These are phyloP conservation scores for Rhea americana DNA, from an alignment of 2,113 vertebrate species.

Conservation along the genomic window DNA sequence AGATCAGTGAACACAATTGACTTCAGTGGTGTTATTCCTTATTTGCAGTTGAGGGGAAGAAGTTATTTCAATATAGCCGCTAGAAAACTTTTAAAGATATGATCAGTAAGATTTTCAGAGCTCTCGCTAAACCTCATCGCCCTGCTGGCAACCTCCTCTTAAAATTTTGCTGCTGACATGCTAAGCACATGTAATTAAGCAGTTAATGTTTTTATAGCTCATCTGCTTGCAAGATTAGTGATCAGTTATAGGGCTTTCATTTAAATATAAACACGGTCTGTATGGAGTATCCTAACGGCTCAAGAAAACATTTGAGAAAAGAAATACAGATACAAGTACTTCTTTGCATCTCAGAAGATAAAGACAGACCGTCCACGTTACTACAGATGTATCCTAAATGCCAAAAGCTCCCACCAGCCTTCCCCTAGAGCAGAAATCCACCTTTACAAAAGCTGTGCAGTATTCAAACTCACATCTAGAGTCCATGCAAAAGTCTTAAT, in stretches of 20 bases:
- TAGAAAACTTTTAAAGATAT: not conserved
- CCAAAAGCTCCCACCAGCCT: rapidly evolving
- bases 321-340: not conserved
- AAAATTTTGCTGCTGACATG: not conserved
- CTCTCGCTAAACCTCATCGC: not conserved
- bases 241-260: not conserved
- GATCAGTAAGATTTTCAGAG: not conserved
- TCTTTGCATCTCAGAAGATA: not conserved
- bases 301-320: not conserved
- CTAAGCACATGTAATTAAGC: not conserved
- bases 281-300: not conserved
- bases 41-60: not conserved
- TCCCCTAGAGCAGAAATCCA: not conserved
- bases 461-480: not conserved
- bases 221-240: not conserved
- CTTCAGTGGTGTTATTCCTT: not conserved
- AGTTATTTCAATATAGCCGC: too few relatives aligned
- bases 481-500: not conserved
- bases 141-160: not conserved
- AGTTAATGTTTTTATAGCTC: not conserved
- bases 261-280: not conserved
- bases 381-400: not conserved
- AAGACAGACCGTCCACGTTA: not conserved
- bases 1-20: not conserved
- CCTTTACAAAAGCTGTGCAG: not conserved